phyloP scores from a whole-genome alignment of 1,140 invertebrate genomes.

The Drosophila pruinosa region DNA sequence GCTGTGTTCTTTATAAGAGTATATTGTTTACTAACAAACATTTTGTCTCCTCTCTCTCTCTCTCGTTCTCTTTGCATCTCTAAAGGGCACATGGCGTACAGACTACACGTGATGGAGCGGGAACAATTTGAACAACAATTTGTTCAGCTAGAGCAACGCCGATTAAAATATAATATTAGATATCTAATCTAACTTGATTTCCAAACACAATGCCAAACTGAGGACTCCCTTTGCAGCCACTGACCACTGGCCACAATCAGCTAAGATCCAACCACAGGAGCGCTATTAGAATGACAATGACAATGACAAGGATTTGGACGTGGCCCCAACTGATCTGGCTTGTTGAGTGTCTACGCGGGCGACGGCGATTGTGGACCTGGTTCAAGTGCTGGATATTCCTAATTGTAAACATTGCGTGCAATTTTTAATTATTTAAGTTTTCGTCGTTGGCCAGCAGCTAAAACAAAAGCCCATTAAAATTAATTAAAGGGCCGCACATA shows the following conservation, averaged over 20 bases:
- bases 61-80: constrained; percentile 5
- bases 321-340: neutral
- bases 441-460: constrained; percentile 37
- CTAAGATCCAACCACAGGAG: neutral
- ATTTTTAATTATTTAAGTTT: constrained; percentile 82
- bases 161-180: constrained; percentile 9
- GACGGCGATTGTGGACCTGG: neutral
- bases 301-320: neutral
- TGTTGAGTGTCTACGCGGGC: neutral
- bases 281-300: too few species aligned
- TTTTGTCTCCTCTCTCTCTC: constrained; percentile 16
- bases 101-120: constrained; percentile 83
- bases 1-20: constrained; percentile 10
- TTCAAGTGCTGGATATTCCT: constrained; percentile 69
- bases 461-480: constrained; percentile 75
- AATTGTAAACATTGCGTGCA: constrained; percentile 82
- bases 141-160: constrained; percentile 76
- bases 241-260: constrained; percentile 14
- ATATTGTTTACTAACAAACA: constrained; percentile 22
- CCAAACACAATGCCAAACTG: constrained; percentile 75
- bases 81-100: constrained; percentile 82
- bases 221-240: constrained; percentile 58
- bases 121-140: constrained; percentile 82
- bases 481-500: constrained; percentile 78
- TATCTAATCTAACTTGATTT: constrained; percentile 41